phyloP scores from a whole-genome alignment of 2,888 invertebrate species.

The Acleris laterana region DNA sequence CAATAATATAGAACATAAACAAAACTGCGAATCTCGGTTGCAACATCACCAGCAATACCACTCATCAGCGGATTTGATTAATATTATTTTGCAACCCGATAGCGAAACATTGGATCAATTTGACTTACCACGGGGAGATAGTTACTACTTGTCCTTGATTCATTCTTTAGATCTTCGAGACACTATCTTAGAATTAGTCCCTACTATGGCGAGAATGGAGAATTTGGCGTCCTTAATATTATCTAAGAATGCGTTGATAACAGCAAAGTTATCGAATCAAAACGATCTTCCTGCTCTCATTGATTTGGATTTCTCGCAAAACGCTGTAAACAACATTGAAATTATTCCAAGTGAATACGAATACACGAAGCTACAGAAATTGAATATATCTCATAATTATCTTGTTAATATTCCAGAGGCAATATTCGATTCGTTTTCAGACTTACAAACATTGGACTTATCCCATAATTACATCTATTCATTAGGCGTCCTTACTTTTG shows the following conservation, averaged over 20 bases:
- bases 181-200: conserved; percentile 45
- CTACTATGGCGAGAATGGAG: conserved; percentile 47
- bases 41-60: no score
- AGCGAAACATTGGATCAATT: no score
- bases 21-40: no score
- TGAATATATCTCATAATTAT: conserved; percentile 62
- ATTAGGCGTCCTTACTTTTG: conserved; percentile 55
- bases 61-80: no score
- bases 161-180: conserved; percentile 52
- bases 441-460: conserved; percentile 57
- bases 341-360: conserved; percentile 35
- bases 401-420: conserved; percentile 52
- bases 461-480: conserved; percentile 58
- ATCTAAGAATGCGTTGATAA: conserved; percentile 51
- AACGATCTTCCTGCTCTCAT: conserved; percentile 45
- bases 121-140: background rate
- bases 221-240: conserved; percentile 53
- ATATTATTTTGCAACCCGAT: no score
- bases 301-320: conserved; percentile 61
- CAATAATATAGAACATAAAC: no score
- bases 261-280: conserved; percentile 52
- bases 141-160: background rate
- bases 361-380: conserved; percentile 47
- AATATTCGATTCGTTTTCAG: conserved; percentile 51
- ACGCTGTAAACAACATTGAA: conserved; percentile 52